Evolutionary conservation across 2,888 invertebrate species (phyloP), one percentile per base, ranked within the genome.

Genomic region (Drosophila nigricruria): DNA sequence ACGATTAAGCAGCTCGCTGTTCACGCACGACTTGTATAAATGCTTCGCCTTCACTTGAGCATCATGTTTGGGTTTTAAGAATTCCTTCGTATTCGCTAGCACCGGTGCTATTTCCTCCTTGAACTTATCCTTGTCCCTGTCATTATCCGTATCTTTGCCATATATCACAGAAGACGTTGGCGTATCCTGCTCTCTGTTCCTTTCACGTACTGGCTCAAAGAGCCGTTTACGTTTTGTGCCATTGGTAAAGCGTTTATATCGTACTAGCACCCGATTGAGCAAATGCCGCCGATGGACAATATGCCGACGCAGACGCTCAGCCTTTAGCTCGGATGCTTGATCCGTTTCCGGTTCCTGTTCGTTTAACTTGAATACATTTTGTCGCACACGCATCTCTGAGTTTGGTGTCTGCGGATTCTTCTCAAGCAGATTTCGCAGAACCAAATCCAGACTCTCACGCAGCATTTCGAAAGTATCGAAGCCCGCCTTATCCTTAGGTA

Each of bases 391-490:
- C 5, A 63, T 71, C 18, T 86, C 50, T 16, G 49, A 32, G 16
- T 30, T 45, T 4, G n/a, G 52, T 12, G 32, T 4, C 0, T 59
- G 60, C 6, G 54, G 20, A 57, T 43, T 77, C 53, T 94, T 94
- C 78, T 95, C 95, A 32, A 96, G 92, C 16, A 97, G 92, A 77
- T 96, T 95, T 88, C 94, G 95, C 47, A 97, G 92, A 1, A 96
- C 95, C 0, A 94, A 90, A 89, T 97, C 96, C 52, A 97, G 93
- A 81, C 96, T 96, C 93, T 97, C 97, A 81, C 97, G 94, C 8
- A 98, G 93, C 94, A 97, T 96, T 93, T 97, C 97, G 91, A 98
- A 98, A 0, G 97, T 98, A 83, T 97, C 97, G 92, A 96, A 98
- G 89, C 96, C 96, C 8, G 97, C 96, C 93, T 97, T 96, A 88